phyloP scores from a whole-genome alignment of 1,140 invertebrate genomes.

The Leptinotarsa undecemlineata region DNA sequence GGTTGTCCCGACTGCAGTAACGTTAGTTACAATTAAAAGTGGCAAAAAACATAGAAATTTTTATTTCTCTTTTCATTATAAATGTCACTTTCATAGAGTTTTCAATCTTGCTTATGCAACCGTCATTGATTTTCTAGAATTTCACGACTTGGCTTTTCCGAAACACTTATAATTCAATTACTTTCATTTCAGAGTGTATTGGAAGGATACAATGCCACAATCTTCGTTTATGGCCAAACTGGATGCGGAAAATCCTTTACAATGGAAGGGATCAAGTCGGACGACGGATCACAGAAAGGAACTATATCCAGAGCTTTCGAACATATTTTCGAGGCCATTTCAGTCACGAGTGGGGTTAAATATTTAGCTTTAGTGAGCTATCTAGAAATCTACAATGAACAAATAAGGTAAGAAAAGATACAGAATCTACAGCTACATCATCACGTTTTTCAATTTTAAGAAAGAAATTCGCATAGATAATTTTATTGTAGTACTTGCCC shows the following conservation, averaged over 20 bases:
- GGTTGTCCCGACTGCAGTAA: too few species aligned
- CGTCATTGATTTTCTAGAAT: too few species aligned
- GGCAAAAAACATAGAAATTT: too few species aligned
- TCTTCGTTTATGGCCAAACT: conserved; percentile 88
- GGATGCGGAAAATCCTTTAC: conserved; percentile 83
- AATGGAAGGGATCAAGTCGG: conserved; percentile 73
- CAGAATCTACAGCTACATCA: background rate
- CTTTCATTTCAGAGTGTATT: conserved; percentile 70
- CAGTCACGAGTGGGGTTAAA: conserved; percentile 77
- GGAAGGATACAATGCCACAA: conserved; percentile 86
- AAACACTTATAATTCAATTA: background rate
- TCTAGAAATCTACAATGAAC: conserved; percentile 93
- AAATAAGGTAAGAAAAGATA: conserved; percentile 65
- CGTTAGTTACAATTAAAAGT: too few species aligned
- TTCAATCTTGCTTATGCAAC: too few species aligned
- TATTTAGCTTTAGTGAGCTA: conserved; percentile 90
- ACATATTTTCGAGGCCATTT: conserved; percentile 90
- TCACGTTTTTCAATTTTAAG: background rate
- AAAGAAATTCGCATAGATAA: too few species aligned
- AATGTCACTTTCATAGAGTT: too few species aligned
- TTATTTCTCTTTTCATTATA: too few species aligned
- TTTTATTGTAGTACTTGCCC: too few species aligned
- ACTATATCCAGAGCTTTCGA: conserved; percentile 88
- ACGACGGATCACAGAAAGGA: conserved; percentile 63
- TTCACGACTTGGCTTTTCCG: too few species aligned